These are phyloP conservation scores for Sminthopsis crassicaudata DNA, from an alignment of 2,113 vertebrate genomes.

Conservation along the genomic window DNA sequence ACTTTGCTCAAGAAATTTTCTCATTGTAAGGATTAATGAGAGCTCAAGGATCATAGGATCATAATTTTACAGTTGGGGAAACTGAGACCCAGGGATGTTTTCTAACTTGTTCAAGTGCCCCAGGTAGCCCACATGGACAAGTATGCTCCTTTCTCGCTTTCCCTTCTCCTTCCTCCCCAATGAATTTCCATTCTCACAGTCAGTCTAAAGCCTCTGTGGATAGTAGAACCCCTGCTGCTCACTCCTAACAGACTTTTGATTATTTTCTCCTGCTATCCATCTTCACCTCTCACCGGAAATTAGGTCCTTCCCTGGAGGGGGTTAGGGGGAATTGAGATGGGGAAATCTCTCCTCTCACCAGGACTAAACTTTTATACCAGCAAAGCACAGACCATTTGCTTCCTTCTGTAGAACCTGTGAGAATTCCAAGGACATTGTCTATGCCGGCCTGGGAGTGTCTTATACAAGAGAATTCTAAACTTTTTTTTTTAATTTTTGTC, in stretches of 20 bases:
- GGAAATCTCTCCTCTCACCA: conserved; percentile 13
- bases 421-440: conserved; percentile 18
- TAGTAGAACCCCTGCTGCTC: neutral
- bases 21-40: conserved; percentile 14
- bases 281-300: conserved; percentile 18
- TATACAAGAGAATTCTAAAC: conserved; percentile 21
- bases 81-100: neutral
- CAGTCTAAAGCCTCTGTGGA: neutral
- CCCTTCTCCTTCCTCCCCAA: neutral
- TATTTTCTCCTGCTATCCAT: neutral
- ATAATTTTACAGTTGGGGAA: neutral
- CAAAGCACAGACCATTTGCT: neutral
- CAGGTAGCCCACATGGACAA: neutral
- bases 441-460: neutral
- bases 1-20: conserved; percentile 21
- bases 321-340: neutral
- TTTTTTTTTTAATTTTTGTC: conserved; percentile 9
- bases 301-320: neutral
- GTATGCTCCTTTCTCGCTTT: neutral
- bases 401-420: conserved; percentile 13
- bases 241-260: conserved; percentile 8
- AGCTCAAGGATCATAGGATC: neutral
- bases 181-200: neutral
- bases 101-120: neutral
- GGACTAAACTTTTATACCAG: conserved; percentile 17